A percentile compares a stretch with the other conserved stretches of the same genome.
These are phyloP conservation scores for Argyresthia goedartella DNA, from an alignment of 2,888 invertebrate genomes.

Conservation along the genomic window DNA sequence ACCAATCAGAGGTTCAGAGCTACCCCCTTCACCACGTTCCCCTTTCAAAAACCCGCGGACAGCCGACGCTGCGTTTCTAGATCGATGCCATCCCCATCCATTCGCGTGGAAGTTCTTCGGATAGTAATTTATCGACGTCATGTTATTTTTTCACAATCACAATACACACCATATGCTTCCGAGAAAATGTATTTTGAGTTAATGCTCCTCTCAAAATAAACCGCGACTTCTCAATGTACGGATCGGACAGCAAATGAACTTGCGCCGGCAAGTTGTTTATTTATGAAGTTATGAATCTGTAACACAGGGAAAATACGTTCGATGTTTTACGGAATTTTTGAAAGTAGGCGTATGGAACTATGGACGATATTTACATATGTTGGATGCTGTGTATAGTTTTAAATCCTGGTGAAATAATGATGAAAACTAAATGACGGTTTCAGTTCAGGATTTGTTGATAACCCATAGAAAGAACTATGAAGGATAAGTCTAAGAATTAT, in stretches of 20 bases:
- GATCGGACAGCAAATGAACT: slow-evolving; percentile 17
- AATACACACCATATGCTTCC: slow-evolving; percentile 11
- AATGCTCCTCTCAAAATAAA: slow-evolving; percentile 20
- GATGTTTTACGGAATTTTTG: too few relatives aligned
- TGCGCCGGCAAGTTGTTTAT: slow-evolving; percentile 18
- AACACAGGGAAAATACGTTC: slow-evolving; percentile 4
- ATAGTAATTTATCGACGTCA: slow-evolving; percentile 32
- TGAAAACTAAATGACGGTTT: too few relatives aligned
- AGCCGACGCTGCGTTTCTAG: slow-evolving; percentile 35
- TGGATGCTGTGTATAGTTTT: too few relatives aligned
- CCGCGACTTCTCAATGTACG: slow-evolving; percentile 16
- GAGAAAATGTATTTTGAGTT: slow-evolving; percentile 14
- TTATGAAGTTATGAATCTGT: slow-evolving; percentile 19
- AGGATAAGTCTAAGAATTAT: too few relatives aligned
- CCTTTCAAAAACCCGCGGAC: slow-evolving; percentile 45
- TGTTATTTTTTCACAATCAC: too few relatives aligned
- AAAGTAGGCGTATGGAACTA: too few relatives aligned
- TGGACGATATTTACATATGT: too few relatives aligned
- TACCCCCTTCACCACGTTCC: slow-evolving; percentile 38
- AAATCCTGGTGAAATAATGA: too few relatives aligned
- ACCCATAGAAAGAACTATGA: too few relatives aligned
- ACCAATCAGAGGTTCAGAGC: slow-evolving; percentile 33
- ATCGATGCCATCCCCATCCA: slow-evolving; percentile 61
- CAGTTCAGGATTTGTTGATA: too few relatives aligned
- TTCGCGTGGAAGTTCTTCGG: slow-evolving; percentile 61